Conservation (phyloP, 2,797 vertebrate species). For the Acipenser oxyrinchus region DNA sequence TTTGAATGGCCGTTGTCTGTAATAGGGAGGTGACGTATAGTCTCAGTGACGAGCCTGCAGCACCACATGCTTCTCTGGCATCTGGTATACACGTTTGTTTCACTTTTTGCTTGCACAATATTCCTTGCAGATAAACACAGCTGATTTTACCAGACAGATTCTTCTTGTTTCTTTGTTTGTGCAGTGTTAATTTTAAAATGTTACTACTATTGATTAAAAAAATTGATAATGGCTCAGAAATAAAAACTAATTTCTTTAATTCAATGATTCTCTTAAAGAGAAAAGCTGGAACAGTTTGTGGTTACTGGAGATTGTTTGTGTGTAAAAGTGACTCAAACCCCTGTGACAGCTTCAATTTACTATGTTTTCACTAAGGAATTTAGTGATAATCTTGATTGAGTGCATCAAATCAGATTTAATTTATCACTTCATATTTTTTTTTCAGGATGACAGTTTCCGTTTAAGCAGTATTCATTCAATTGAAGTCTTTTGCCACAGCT, state of each 20-base stretch:
- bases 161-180: neutral
- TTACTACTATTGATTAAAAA: neutral
- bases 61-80: no score
- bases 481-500: neutral
- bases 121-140: no score
- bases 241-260: neutral
- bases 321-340: conserved; percentile 17
- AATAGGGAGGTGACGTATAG: no score
- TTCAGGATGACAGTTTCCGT: neutral
- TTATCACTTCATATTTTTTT: neutral
- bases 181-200: neutral
- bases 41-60: no score
- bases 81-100: no score
- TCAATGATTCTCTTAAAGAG: neutral
- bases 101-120: no score
- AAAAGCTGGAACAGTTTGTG: neutral
- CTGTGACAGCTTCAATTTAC: neutral
- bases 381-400: neutral
- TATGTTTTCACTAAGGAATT: neutral
- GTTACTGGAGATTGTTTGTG: conserved; percentile 6
- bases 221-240: neutral
- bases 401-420: neutral
- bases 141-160: no score
- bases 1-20: no score
- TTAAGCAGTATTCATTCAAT: neutral